These are phyloP conservation scores for Nymphalis io DNA, from an alignment of 1,140 invertebrate species.

Conservation along the genomic window DNA sequence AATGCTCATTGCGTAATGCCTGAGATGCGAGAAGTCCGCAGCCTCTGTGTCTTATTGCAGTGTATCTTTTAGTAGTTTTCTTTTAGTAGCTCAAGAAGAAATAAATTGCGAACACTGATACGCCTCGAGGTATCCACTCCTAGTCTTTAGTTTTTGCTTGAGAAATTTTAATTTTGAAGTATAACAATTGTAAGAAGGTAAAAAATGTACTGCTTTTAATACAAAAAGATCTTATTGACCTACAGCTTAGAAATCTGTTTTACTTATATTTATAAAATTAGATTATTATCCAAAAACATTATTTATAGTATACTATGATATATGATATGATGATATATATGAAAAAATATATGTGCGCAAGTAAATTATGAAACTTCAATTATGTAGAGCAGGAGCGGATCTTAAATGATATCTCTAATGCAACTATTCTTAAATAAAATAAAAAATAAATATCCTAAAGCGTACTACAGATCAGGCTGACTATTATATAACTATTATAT, in stretches of 20 bases:
- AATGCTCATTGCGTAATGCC: conserved; percentile 21
- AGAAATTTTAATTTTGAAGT: conserved; percentile 1
- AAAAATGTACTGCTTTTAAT: neutral
- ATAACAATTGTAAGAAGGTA: neutral
- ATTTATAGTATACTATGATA: no score
- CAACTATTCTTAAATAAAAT: neutral
- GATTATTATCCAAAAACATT: no score
- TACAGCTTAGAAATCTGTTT: no score
- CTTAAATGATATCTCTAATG: neutral
- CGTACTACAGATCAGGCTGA: neutral
- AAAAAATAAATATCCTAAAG: neutral
- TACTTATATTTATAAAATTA: no score
- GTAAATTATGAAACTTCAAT: conserved; percentile 3
- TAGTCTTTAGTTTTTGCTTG: conserved; percentile 9
- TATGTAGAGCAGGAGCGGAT: neutral
- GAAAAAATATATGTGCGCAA: no score
- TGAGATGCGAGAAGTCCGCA: conserved; percentile 20
- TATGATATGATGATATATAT: no score
- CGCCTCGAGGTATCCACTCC: conserved; percentile 17
- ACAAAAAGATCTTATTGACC: no score
- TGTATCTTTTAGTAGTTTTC: conserved; percentile 17
- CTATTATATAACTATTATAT: neutral
- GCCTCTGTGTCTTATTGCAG: conserved; percentile 13
- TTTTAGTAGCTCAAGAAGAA: conserved; percentile 16
- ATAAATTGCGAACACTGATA: conserved; percentile 22